Evolutionary conservation across 2,888 invertebrate species (phyloP).

Genomic region (Stomorhina lunata): DNA sequence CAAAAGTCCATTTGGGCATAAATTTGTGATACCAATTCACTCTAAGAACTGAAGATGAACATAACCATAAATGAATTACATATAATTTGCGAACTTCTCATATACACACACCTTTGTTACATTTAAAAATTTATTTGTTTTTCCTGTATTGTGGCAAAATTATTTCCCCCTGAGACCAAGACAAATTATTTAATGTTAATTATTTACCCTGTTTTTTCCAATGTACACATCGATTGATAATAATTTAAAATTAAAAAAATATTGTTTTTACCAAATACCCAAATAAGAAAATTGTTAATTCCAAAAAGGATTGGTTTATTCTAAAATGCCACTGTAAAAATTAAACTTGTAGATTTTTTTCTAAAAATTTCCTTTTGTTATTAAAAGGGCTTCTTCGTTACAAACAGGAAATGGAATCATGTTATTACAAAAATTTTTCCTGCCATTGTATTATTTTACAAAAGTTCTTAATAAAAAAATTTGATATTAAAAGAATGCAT

Average conservation of each 20-base stretch:
- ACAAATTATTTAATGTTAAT: background rate
- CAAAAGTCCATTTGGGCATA: slow-evolving; percentile 91
- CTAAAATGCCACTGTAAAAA: background rate
- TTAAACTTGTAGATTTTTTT: background rate
- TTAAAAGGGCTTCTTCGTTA: background rate
- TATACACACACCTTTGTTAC: background rate
- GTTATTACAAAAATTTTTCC: slow-evolving; percentile 35
- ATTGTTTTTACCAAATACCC: background rate
- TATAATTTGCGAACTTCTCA: background rate
- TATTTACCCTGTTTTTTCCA: background rate
- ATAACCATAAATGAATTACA: background rate
- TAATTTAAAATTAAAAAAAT: too few species aligned
- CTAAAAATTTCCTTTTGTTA: background rate
- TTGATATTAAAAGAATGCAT: slow-evolving; percentile 1
- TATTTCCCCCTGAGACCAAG: background rate
- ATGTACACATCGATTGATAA: background rate
- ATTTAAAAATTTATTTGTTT: background rate
- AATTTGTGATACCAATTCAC: slow-evolving; percentile 89
- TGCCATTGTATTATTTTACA: slow-evolving; percentile 41
- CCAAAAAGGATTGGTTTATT: background rate
- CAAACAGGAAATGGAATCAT: slow-evolving; percentile 22
- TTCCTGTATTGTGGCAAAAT: background rate
- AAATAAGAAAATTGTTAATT: background rate
- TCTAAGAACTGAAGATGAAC: slow-evolving; percentile 78
- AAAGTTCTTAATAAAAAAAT: slow-evolving; percentile 19